These are phyloP conservation scores for Oplegnathus fasciatus DNA, from an alignment of 2,113 vertebrate genomes.

Conservation along the genomic window DNA sequence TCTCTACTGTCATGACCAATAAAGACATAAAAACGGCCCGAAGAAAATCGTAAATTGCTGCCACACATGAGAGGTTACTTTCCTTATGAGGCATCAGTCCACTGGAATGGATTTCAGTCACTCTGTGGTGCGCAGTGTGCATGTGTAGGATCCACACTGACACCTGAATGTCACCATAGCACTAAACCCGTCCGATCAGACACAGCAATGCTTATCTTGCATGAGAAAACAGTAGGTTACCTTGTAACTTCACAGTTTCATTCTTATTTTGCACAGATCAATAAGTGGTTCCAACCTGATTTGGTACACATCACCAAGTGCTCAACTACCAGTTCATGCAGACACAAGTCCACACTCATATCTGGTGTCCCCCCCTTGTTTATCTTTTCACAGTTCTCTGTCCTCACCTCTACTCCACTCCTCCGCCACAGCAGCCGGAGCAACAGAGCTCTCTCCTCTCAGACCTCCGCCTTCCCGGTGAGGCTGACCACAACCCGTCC, in stretches of 20 bases:
- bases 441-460: conserved; percentile 36
- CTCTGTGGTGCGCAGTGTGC: neutral
- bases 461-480: conserved; percentile 51
- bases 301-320: neutral
- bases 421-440: conserved; percentile 39
- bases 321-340: neutral
- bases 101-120: neutral
- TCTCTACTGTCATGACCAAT: neutral
- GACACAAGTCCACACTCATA: conserved; percentile 14
- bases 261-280: neutral
- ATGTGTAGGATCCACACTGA: no score
- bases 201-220: neutral
- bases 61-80: no score
- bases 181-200: neutral
- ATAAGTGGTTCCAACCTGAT: neutral
- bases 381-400: conserved; percentile 46
- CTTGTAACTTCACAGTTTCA: neutral
- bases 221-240: neutral
- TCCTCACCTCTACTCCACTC: conserved; percentile 49
- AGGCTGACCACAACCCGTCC: conserved; percentile 65
- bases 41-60: no score
- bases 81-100: neutral
- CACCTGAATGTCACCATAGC: no score
- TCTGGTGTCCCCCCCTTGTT: conserved; percentile 42
- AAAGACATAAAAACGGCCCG: neutral